Base-by-base conservation (phyloP, 2,888 invertebrate genomes). In the Coelinius sp. region DNA sequence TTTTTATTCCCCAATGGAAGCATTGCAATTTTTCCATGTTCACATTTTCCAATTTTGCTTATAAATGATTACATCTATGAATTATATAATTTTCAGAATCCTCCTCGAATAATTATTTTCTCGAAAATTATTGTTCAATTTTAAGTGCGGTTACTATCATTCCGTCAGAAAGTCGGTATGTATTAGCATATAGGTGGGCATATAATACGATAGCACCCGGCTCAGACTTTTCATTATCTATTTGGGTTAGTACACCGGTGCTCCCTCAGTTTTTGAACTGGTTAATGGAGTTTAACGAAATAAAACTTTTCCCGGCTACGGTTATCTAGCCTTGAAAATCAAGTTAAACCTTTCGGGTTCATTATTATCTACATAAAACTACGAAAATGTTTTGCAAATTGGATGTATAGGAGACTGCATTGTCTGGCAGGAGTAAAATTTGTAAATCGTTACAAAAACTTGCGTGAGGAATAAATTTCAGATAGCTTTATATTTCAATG, bases 191-290 rank as follows among this genome's bases (percentile, higher is more conserved):
- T 6, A 74, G 70, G 52, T 70, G 74, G 73, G 75, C 69, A 74
- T 71, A 70, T 65, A 74, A 70, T 35, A 22, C 6, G 81, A 82
- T 80, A 80, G 73, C 77, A 73, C 81, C 81, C 35, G 79, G 79
- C 80, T 78, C 76, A 68, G 74, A 76, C 78, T 79, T 68, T 78
- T 78, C 77, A 80, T 81, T 84, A 84, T 84, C 84, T 84, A 84
- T 84, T 78, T 83, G 78, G 84, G 84, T 83, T 83, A 82, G 73
- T 25, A 22, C 24, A 22, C 14, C 52, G 22, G 22, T 22, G 22
- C 52, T 52, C 52, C 52, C 52, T 14, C 25, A 25, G 14, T 53
- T 53, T 53, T 53, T 53, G n/a, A 24, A 53, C 24, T 24, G 5
- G 22, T 53, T 53, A 8, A 12, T 31, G 14, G 27, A 56, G 25